Evolutionary conservation across 2,797 vertebrate genomes (phyloP).

Genomic region (Todus mexicanus): DNA sequence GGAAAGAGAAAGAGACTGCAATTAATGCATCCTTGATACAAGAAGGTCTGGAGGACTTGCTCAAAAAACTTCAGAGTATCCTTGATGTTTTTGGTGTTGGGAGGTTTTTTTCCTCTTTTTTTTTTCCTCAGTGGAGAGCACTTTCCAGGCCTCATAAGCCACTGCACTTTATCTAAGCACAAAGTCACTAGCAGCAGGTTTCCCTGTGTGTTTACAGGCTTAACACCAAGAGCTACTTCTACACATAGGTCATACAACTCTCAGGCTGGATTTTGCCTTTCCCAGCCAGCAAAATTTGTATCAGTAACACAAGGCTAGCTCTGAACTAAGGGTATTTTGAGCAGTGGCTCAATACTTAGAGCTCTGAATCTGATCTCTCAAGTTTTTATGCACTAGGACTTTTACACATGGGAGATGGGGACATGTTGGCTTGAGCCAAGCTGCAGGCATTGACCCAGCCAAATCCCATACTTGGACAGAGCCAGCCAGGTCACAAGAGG

Average conservation of each 20-base stretch:
- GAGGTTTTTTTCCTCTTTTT: background rate
- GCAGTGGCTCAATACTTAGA: background rate
- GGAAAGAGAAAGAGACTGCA: background rate
- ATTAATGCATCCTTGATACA: background rate
- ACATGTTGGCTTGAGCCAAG: background rate
- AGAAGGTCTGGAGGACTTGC: background rate
- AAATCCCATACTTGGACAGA: background rate
- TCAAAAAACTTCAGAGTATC: background rate
- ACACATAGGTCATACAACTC: background rate
- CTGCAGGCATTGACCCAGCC: background rate
- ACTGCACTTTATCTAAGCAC: background rate
- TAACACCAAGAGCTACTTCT: background rate
- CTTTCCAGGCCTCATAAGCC: background rate
- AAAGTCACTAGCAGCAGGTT: background rate
- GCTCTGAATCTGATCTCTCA: background rate
- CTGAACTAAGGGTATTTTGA: background rate
- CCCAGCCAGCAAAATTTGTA: background rate
- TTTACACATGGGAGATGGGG: background rate
- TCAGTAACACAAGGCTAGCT: background rate
- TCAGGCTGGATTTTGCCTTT: background rate
- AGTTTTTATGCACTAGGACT: background rate
- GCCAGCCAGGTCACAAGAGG: background rate
- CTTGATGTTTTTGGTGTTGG: background rate
- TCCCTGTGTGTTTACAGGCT: background rate
- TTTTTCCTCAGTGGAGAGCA: background rate